Evolutionary conservation across 2,888 invertebrate genomes (phyloP).

Genomic region (Asteroscopus sphinx): DNA sequence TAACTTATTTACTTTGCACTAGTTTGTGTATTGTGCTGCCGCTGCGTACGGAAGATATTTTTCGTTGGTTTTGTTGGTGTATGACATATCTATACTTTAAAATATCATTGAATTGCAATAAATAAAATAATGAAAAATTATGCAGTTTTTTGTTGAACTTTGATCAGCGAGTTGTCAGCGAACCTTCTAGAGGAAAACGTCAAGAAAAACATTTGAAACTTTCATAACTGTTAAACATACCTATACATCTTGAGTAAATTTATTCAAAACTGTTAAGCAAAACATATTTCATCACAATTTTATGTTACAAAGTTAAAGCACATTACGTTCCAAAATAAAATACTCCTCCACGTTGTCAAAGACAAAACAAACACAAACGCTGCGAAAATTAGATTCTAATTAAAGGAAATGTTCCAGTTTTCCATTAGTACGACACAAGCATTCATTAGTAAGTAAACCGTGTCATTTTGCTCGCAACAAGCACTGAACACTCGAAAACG

Average conservation of each 20-base stretch:
- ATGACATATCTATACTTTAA: too few species aligned
- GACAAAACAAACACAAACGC: conserved; percentile 46
- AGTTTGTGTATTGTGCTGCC: too few species aligned
- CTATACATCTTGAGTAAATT: background rate
- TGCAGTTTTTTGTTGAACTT: too few species aligned
- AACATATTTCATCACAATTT: background rate
- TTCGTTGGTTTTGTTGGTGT: too few species aligned
- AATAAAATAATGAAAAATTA: too few species aligned
- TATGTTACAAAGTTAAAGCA: background rate
- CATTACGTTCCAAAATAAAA: conserved; percentile 10
- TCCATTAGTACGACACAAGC: conserved; percentile 54
- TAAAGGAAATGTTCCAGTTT: conserved; percentile 66
- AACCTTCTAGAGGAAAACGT: too few species aligned
- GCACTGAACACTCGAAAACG: conserved; percentile 57
- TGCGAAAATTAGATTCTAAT: conserved; percentile 71
- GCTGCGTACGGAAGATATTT: too few species aligned
- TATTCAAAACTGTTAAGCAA: background rate
- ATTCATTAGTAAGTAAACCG: conserved; percentile 71
- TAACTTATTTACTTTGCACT: too few species aligned
- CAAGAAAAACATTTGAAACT: too few species aligned
- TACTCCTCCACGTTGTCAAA: conserved; percentile 11
- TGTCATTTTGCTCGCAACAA: conserved; percentile 65
- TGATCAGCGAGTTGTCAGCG: too few species aligned
- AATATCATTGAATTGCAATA: too few species aligned
- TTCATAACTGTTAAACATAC: too few species aligned